Evolutionary conservation across 2,888 invertebrate genomes (phyloP).

Genomic region (Conomelus anceps): DNA sequence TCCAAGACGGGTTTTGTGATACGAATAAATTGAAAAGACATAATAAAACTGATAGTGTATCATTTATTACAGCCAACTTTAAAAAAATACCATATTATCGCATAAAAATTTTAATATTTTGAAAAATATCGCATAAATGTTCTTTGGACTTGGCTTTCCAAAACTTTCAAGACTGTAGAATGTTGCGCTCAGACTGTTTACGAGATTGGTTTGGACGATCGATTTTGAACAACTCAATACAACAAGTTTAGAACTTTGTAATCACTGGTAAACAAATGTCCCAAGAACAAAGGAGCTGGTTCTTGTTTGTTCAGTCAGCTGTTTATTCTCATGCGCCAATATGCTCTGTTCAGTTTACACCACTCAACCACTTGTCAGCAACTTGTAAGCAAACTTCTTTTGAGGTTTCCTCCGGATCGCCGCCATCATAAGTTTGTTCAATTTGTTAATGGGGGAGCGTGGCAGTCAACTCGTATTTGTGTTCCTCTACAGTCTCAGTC

Average conservation of each 20-base stretch:
- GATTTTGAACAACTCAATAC: neutral
- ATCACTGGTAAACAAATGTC: neutral
- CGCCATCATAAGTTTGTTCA: neutral
- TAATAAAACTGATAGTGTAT: too few species aligned
- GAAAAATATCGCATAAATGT: neutral
- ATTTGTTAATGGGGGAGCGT: neutral
- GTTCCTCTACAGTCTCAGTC: too few species aligned
- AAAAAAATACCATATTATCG: too few species aligned
- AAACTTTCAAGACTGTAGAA: neutral
- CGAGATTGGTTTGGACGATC: neutral
- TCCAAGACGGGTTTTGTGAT: too few species aligned
- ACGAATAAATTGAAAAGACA: too few species aligned
- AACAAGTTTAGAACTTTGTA: neutral
- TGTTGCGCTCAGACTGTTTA: neutral
- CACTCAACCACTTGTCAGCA: neutral
- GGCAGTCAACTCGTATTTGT: neutral
- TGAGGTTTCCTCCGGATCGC: neutral
- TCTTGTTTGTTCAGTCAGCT: neutral
- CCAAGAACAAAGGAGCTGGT: neutral
- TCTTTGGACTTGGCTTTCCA: too few species aligned
- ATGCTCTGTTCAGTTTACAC: neutral
- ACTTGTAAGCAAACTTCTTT: neutral
- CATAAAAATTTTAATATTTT: neutral
- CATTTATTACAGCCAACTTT: too few species aligned
- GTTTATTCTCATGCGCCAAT: neutral